phyloP scores from a whole-genome alignment of 2,113 vertebrate species.

The Etheostoma spectabile region DNA sequence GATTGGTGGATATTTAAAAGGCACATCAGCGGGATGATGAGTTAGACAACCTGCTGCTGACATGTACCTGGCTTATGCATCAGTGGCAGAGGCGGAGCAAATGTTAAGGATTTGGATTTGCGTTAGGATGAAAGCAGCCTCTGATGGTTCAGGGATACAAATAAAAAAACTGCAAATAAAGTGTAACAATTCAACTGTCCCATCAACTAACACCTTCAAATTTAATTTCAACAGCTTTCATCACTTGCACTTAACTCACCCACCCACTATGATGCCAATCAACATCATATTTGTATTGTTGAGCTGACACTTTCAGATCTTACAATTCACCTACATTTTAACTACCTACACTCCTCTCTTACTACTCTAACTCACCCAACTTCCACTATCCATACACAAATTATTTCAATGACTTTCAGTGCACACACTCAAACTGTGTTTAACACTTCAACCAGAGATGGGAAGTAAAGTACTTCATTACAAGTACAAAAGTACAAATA shows the following conservation, averaged over 20 bases:
- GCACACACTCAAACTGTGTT: not conserved
- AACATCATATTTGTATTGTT: not conserved
- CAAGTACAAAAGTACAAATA: too few relatives aligned
- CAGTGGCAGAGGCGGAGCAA: constrained; percentile 21
- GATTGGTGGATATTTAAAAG: constrained; percentile 56
- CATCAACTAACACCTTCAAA: not conserved
- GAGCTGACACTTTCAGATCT: not conserved
- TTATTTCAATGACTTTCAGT: not conserved
- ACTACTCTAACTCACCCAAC: not conserved
- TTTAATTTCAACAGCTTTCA: not conserved
- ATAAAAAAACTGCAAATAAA: constrained; percentile 19
- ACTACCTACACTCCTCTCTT: not conserved
- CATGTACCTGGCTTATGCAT: constrained; percentile 34
- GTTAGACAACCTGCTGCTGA: constrained; percentile 34
- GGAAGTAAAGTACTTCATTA: too few relatives aligned
- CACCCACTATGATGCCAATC: not conserved
- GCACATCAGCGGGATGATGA: constrained; percentile 32
- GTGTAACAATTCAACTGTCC: not conserved
- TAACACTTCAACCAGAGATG: not conserved
- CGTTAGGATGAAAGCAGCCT: constrained; percentile 43
- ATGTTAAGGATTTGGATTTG: constrained; percentile 42
- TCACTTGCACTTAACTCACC: not conserved
- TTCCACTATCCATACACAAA: not conserved
- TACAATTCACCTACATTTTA: not conserved
- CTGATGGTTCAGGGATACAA: not conserved